These are phyloP conservation scores for Bombyx mandarina DNA, from an alignment of 1,140 invertebrate species.

Conservation along the genomic window DNA sequence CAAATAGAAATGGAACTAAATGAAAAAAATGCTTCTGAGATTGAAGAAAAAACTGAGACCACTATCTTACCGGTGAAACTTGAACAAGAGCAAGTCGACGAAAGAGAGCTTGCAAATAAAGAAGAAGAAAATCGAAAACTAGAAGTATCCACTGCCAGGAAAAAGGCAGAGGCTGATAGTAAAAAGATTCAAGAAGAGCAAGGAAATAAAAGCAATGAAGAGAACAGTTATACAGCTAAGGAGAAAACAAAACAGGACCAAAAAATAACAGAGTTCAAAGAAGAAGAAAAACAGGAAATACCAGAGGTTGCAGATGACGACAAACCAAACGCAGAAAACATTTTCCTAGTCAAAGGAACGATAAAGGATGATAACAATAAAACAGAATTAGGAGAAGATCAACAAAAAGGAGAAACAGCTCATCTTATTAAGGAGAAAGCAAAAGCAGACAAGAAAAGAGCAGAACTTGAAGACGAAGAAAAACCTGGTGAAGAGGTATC, in stretches of 20 bases:
- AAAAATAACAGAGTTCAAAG: not conserved
- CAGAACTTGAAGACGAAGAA: not conserved
- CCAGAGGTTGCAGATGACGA: conserved; percentile 1
- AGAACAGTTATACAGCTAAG: conserved; percentile 16
- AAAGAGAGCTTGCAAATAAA: conserved; percentile 14
- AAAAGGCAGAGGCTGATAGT: conserved; percentile 14
- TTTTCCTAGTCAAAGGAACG: not conserved
- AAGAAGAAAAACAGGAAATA: not conserved
- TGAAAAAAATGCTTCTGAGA: too few relatives aligned
- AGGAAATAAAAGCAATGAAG: conserved; percentile 13
- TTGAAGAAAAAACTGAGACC: too few relatives aligned
- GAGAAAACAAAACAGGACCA: conserved; percentile 12
- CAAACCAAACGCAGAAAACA: not conserved
- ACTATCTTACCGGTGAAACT: conserved; percentile 10
- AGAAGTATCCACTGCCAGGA: conserved; percentile 12
- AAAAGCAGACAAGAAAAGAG: not conserved
- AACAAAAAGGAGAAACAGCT: too few relatives aligned
- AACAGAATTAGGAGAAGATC: not conserved
- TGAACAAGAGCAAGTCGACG: conserved; percentile 13
- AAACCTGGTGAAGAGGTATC: not conserved
- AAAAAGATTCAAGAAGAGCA: conserved; percentile 14
- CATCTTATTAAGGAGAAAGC: not conserved
- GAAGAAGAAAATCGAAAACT: conserved; percentile 23
- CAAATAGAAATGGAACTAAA: conserved; percentile 8
- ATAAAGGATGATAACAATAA: not conserved